Evolutionary conservation across 1,140 invertebrate species (phyloP), one percentile per base, ranked within the genome.

Genomic region (Rhyacophila brunnea): DNA sequence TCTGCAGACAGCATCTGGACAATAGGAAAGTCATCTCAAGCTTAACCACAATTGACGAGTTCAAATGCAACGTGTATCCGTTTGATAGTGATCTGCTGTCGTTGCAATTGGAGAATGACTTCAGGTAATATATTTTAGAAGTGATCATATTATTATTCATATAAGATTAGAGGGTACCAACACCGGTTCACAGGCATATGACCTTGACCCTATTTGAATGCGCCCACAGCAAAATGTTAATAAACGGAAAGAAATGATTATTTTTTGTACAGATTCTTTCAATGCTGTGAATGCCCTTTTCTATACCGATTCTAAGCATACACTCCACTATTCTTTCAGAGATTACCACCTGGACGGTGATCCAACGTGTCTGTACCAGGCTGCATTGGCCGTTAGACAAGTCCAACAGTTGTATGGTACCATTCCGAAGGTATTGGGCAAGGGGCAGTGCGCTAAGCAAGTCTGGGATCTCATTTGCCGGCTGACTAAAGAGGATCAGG

Each of bases 71-170:
- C 66, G 83, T 98, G 13, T 92, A 93, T 73, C 93, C 95, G 0
- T 86, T 97, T 70, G 95, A 98, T 68, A 89, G 83, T 73, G 96
- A 98, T 81, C 78, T 98, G 0, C 81, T 98, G 57, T 96, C 94
- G 2, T 91, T 98, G 87, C 95, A 98, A 79, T 79, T 93, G 58
- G 85, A 87, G 42, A 81, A 84, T 66, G 85, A 90, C 11, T 96
- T 88, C 68, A 83, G 78, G 84, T 85, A 71, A 71, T 32, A n/a
- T n/a, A n/a, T n/a, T n/a, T n/a, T n/a, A n/a, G n/a, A n/a, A n/a
- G n/a, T n/a, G n/a, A n/a, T n/a, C n/a, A n/a, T n/a, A n/a, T n/a
- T n/a, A n/a, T n/a, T n/a, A n/a, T n/a, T n/a, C n/a, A n/a, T n/a
- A n/a, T n/a, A n/a, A n/a, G n/a, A n/a, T n/a, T n/a, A n/a, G n/a